Conservation (phyloP, 2,888 invertebrate species). For the Dicycla oo region DNA sequence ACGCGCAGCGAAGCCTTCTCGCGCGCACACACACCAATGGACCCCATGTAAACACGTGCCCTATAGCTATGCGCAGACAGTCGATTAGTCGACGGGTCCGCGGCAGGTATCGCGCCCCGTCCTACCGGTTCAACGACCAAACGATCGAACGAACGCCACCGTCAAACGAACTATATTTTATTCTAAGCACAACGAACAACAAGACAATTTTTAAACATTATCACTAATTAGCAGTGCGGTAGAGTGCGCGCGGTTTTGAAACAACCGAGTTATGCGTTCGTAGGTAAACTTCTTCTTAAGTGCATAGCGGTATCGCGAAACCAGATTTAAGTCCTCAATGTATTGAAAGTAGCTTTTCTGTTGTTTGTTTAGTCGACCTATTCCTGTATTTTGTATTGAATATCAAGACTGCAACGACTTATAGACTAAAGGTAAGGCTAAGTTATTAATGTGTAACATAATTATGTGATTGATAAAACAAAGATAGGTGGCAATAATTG, state of each 20-base stretch:
- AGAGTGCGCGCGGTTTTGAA: slow-evolving; percentile 66
- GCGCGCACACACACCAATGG: slow-evolving; percentile 72
- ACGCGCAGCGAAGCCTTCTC: slow-evolving; percentile 79
- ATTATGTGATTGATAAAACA: slow-evolving; percentile 24
- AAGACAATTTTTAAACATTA: slow-evolving; percentile 63
- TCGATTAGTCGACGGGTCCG: slow-evolving; percentile 79
- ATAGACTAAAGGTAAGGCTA: slow-evolving; percentile 68
- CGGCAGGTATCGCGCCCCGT: slow-evolving; percentile 81
- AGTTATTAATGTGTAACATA: slow-evolving; percentile 5
- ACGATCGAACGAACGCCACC: slow-evolving; percentile 88
- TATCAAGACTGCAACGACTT: slow-evolving; percentile 63
- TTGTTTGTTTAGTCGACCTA: slow-evolving; percentile 71
- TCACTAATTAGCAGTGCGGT: slow-evolving; percentile 65
- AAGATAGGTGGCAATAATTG: not conserved
- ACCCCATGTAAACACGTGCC: slow-evolving; percentile 73
- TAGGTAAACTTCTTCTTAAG: slow-evolving; percentile 68
- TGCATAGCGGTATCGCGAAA: slow-evolving; percentile 84
- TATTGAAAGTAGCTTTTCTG: slow-evolving; percentile 75
- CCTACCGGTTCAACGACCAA: slow-evolving; percentile 84
- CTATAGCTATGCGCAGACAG: slow-evolving; percentile 69
- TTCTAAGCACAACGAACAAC: slow-evolving; percentile 64
- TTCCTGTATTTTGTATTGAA: slow-evolving; percentile 58
- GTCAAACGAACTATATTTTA: slow-evolving; percentile 77
- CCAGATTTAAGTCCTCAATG: slow-evolving; percentile 79
- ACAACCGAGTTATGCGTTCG: slow-evolving; percentile 67